Evolutionary conservation across 1,140 invertebrate genomes (phyloP).

Genomic region (Maniola jurtina): DNA sequence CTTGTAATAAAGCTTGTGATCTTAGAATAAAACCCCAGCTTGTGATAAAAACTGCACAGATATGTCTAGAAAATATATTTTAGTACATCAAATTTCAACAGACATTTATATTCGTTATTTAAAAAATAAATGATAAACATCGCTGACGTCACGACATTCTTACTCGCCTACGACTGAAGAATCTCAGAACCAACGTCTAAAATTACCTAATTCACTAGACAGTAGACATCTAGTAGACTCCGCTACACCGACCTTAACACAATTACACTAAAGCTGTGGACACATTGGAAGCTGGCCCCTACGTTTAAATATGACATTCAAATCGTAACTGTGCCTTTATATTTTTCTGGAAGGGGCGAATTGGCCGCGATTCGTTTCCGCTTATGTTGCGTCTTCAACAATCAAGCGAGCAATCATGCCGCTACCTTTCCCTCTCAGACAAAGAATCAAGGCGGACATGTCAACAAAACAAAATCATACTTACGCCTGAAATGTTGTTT

Average conservation of each 20-base stretch:
- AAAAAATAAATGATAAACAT: slow-evolving; percentile 62
- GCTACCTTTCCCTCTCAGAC: too few relatives aligned
- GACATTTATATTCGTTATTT: slow-evolving; percentile 66
- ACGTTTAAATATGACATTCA: too few relatives aligned
- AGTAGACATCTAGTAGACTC: slow-evolving; percentile 9
- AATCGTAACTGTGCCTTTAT: too few relatives aligned
- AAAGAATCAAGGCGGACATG: too few relatives aligned
- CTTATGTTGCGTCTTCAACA: too few relatives aligned
- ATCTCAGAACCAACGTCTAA: slow-evolving; percentile 35
- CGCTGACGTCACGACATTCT: slow-evolving; percentile 39
- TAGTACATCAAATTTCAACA: slow-evolving; percentile 74
- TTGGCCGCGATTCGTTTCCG: too few relatives aligned
- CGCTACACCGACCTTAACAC: slow-evolving; percentile 27
- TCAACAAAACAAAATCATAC: too few relatives aligned
- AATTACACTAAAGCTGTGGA: slow-evolving; percentile 34
- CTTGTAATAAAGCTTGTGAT: too few relatives aligned
- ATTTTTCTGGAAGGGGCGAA: too few relatives aligned
- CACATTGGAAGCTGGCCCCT: slow-evolving; percentile 17
- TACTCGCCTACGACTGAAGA: slow-evolving; percentile 25
- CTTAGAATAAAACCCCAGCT: too few relatives aligned
- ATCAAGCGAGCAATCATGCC: too few relatives aligned
- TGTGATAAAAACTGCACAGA: slow-evolving; percentile 34
- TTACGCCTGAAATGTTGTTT: too few relatives aligned
- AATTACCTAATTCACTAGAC: slow-evolving; percentile 22
- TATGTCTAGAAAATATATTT: slow-evolving; percentile 77